Percentiles rank a stretch among this genome's conserved stretches.
These are phyloP conservation scores for Hydropsyche betteni DNA, from an alignment of 2,888 invertebrate species.

Conservation along the genomic window DNA sequence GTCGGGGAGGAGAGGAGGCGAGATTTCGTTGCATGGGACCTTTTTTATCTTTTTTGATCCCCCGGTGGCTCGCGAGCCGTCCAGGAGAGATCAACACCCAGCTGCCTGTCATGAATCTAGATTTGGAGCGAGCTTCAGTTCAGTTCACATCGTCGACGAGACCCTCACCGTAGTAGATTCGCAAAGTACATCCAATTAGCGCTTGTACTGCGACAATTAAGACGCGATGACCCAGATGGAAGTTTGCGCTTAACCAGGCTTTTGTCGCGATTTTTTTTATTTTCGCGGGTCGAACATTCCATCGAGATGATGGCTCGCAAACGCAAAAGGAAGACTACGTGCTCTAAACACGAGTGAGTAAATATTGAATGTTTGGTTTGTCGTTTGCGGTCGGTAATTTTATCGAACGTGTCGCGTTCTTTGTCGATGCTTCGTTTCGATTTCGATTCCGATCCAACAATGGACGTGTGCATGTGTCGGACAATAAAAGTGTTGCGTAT, in stretches of 20 bases:
- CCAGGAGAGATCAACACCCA: conserved; percentile 32
- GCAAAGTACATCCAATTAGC: background rate
- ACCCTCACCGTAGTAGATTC: background rate
- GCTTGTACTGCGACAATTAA: conserved; percentile 10
- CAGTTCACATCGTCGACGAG: background rate
- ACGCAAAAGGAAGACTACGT: conserved; percentile 5
- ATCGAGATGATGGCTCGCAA: conserved; percentile 3
- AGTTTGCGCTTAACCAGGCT: background rate
- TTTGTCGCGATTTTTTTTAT: background rate
- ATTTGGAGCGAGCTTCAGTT: background rate
- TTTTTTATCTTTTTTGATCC: conserved; percentile 25
- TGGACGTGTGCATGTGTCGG: no score
- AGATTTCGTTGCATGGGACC: conserved; percentile 38
- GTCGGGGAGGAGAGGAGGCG: conserved; percentile 22
- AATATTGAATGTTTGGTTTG: background rate
- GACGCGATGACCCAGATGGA: conserved; percentile 20
- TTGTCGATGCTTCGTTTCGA: no score
- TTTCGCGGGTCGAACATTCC: background rate
- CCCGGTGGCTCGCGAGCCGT: conserved; percentile 10
- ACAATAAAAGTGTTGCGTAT: no score
- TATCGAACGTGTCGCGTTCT: no score
- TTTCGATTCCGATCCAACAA: no score
- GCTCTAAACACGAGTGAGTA: background rate
- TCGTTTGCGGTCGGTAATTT: no score
- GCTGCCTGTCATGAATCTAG: conserved; percentile 1